A percentile compares a stretch with the other conserved stretches of the same genome.
Conservation (phyloP, 2,888 invertebrate genomes). For the Strigamia transsilvanica region DNA sequence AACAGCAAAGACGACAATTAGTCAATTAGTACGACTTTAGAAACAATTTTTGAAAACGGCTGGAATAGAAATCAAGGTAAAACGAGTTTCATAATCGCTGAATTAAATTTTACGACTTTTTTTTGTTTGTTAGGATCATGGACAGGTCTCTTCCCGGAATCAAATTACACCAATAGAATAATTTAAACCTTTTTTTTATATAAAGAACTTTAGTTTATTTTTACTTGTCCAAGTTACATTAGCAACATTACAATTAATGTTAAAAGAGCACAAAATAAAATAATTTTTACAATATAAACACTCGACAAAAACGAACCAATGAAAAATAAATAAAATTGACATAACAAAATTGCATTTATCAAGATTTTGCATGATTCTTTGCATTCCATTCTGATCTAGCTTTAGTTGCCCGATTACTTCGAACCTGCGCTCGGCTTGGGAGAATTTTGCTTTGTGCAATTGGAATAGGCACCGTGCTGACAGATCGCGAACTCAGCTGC, state of each 20-base stretch:
- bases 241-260: background rate
- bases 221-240: background rate
- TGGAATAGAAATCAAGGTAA: background rate
- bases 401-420: background rate
- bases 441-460: background rate
- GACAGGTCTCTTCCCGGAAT: slow-evolving; percentile 51
- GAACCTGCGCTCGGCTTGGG: background rate
- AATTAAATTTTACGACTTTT: background rate
- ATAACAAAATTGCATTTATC: slow-evolving; percentile 4
- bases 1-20: background rate
- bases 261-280: background rate
- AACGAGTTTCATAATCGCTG: background rate
- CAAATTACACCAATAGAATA: background rate
- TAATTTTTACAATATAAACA: background rate
- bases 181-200: background rate
- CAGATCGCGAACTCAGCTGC: slow-evolving; percentile 2
- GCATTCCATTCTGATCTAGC: slow-evolving; percentile 11
- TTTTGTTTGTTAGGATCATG: slow-evolving; percentile 53
- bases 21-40: background rate
- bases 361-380: slow-evolving; percentile 24
- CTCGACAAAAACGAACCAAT: background rate
- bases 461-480: slow-evolving; percentile 20
- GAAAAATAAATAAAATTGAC: background rate
- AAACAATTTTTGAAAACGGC: background rate
- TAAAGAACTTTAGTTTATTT: background rate